Conservation (phyloP, 2,797 vertebrate species). For the Novumbra hubbsi region DNA sequence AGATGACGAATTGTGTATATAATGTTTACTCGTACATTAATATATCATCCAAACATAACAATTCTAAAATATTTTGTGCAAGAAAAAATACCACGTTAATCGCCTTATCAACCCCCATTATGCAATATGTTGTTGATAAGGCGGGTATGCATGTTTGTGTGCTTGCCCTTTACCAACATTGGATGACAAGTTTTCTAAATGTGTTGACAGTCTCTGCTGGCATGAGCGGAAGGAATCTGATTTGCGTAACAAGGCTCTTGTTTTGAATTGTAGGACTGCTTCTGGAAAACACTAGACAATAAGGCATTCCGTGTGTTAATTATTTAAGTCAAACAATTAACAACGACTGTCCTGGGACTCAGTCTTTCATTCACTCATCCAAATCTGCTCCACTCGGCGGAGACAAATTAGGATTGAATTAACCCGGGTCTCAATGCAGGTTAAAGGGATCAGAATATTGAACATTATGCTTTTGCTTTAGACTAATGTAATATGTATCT, state of each 20-base stretch:
- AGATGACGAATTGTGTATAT: not conserved
- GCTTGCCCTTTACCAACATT: slow-evolving; percentile 10
- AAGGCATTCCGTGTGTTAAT: slow-evolving; percentile 62
- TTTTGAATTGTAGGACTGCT: slow-evolving; percentile 37
- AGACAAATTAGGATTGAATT: slow-evolving; percentile 16
- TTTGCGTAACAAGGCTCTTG: slow-evolving; percentile 47
- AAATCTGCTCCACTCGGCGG: slow-evolving; percentile 30
- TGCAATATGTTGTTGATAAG: not conserved
- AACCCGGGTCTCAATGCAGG: not conserved
- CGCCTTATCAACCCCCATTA: not conserved
- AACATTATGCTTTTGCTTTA: not conserved
- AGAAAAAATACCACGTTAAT: not conserved
- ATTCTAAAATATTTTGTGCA: not conserved
- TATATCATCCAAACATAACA: not conserved
- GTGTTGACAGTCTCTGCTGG: slow-evolving; percentile 12
- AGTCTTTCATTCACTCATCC: slow-evolving; percentile 50
- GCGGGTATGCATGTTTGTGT: slow-evolving; percentile 1
- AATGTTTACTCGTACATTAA: not conserved
- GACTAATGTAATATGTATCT: not conserved
- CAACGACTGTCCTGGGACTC: slow-evolving; percentile 44
- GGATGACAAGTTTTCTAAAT: slow-evolving; percentile 8
- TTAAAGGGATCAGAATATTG: not conserved
- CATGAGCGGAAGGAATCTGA: slow-evolving; percentile 27
- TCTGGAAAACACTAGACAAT: slow-evolving; percentile 55
- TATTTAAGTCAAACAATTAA: slow-evolving; percentile 74